Conservation (phyloP, 2,797 vertebrate species). For the Nothura maculosa region DNA sequence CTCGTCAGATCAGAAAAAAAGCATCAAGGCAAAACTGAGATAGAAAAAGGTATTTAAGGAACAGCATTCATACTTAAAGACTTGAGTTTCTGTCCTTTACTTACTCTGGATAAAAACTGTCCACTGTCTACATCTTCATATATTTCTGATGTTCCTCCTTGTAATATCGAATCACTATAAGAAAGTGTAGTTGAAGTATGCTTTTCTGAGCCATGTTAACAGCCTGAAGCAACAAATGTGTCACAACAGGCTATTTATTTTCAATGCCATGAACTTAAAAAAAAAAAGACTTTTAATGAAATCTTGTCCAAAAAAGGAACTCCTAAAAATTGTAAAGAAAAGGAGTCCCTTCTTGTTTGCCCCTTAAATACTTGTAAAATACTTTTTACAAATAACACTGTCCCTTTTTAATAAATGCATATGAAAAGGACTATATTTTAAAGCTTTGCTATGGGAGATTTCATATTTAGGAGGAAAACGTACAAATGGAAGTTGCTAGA, state of each 20-base stretch:
- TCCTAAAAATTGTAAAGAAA: not conserved
- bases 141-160: not conserved
- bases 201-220: not conserved
- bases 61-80: not conserved
- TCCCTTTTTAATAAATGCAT: not conserved
- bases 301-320: not conserved
- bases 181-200: not conserved
- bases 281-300: not conserved
- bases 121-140: not conserved
- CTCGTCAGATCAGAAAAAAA: not conserved
- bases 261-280: not conserved
- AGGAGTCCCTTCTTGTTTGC: too few relatives aligned
- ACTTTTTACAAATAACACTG: not conserved
- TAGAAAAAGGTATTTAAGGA: not conserved
- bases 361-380: not conserved
- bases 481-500: not conserved
- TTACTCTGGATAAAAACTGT: not conserved
- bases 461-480: not conserved
- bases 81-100: not conserved
- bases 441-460: not conserved
- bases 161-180: not conserved
- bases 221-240: not conserved
- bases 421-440: not conserved
- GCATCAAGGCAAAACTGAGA: not conserved
- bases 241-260: not conserved